Conservation (phyloP, 2,797 vertebrate genomes). For the Malacoctenus gilli region DNA sequence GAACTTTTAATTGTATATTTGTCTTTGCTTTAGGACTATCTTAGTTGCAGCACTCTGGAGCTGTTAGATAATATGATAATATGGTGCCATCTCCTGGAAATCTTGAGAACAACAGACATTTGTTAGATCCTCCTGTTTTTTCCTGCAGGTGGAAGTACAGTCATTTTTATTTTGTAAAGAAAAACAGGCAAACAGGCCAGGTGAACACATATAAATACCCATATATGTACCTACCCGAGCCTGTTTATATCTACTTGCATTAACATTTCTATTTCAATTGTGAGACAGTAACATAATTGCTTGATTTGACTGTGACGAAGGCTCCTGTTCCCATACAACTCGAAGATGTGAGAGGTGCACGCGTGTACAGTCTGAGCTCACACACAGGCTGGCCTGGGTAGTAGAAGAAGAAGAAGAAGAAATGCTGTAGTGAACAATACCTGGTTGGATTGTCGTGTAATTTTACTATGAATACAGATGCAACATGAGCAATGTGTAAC, state of each 20-base stretch:
- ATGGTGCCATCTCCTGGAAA: constrained; percentile 88
- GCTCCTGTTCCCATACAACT: constrained; percentile 57
- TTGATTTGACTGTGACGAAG: constrained; percentile 75
- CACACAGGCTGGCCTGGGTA: constrained; percentile 60
- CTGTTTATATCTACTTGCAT: constrained; percentile 70
- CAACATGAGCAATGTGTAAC: constrained; percentile 66
- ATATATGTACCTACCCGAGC: constrained; percentile 38
- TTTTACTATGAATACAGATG: constrained; percentile 68
- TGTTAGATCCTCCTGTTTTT: constrained; percentile 72
- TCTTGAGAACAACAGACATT: constrained; percentile 84
- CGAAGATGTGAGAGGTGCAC: constrained; percentile 27
- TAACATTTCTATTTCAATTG: constrained; percentile 73
- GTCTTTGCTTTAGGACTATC: constrained; percentile 82
- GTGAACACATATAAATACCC: constrained; percentile 13
- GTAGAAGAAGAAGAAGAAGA: constrained; percentile 43
- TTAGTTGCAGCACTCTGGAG: constrained; percentile 79
- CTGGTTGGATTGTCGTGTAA: constrained; percentile 60
- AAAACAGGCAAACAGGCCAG: constrained; percentile 46
- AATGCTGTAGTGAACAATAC: constrained; percentile 46
- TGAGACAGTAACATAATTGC: constrained; percentile 66
- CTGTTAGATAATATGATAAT: constrained; percentile 79
- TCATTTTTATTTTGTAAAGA: constrained; percentile 75
- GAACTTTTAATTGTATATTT: constrained; percentile 77
- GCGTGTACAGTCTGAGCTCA: constrained; percentile 46
- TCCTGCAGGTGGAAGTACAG: constrained; percentile 68